These are phyloP conservation scores for Tarsius wallacei DNA, from an alignment of 2,797 vertebrate species.

Conservation along the genomic window DNA sequence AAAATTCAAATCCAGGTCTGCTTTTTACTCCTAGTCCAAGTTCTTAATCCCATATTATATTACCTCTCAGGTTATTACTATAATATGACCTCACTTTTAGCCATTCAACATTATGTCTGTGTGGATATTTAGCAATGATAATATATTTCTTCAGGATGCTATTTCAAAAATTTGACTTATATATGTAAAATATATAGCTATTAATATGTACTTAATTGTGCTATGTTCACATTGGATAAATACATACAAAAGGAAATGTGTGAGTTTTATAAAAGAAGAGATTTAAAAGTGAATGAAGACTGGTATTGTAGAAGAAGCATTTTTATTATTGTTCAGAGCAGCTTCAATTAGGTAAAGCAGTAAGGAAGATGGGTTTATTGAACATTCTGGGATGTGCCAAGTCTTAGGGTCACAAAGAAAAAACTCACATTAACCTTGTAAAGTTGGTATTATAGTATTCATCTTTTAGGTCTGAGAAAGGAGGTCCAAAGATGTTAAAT, in stretches of 20 bases:
- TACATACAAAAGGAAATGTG: not conserved
- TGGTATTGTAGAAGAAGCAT: not conserved
- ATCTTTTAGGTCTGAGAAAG: conserved; percentile 12
- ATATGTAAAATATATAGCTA: not conserved
- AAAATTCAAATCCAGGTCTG: conserved; percentile 22
- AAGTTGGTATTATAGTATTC: not conserved
- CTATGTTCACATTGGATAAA: not conserved
- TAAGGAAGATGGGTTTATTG: not conserved
- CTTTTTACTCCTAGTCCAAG: not conserved
- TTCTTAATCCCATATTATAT: not conserved
- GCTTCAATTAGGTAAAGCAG: not conserved
- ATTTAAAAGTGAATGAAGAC: not conserved
- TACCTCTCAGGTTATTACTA: not conserved
- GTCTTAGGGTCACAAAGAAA: not conserved
- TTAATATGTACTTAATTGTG: not conserved
- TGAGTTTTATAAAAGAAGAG: not conserved
- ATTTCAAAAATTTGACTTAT: conserved; percentile 1
- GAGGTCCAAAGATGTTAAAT: not conserved
- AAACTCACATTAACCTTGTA: not conserved
- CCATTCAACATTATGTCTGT: not conserved
- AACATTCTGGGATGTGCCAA: not conserved
- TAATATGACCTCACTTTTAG: not conserved
- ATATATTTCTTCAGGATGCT: not conserved
- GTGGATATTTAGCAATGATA: not conserved
- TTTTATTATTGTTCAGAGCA: not conserved